These are phyloP conservation scores for Pogonocherus hispidulus DNA, from an alignment of 2,888 invertebrate species.

Conservation along the genomic window DNA sequence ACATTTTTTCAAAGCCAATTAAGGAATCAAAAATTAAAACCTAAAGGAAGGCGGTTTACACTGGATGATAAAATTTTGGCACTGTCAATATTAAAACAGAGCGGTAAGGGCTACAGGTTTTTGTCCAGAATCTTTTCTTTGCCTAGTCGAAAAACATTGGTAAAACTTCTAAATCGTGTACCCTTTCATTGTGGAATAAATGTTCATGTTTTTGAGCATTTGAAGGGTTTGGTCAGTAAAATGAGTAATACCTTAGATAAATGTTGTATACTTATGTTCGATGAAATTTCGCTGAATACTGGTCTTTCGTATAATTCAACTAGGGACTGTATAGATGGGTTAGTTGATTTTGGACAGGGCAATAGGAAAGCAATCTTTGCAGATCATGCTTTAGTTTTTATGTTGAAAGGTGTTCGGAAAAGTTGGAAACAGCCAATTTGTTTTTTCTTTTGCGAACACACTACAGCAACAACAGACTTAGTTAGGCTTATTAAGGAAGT, in stretches of 20 bases:
- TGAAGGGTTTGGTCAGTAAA: no score
- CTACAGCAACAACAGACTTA: slow-evolving; percentile 36
- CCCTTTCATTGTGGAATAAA: not conserved
- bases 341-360: slow-evolving; percentile 42
- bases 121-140: slow-evolving; percentile 13
- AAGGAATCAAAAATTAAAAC: not conserved
- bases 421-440: slow-evolving; percentile 54
- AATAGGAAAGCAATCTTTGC: slow-evolving; percentile 40
- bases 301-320: slow-evolving; percentile 39
- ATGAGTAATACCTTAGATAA: no score
- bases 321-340: slow-evolving; percentile 40
- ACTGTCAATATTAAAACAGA: slow-evolving; percentile 43
- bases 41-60: slow-evolving; percentile 19
- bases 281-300: slow-evolving; percentile 46
- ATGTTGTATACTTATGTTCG: slow-evolving; percentile 45
- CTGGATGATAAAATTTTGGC: slow-evolving; percentile 30
- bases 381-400: slow-evolving; percentile 53
- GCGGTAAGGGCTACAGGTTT: slow-evolving; percentile 41
- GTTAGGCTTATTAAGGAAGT: slow-evolving; percentile 41
- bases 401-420: slow-evolving; percentile 46
- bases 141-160: not conserved
- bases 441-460: no score
- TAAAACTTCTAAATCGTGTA: not conserved
- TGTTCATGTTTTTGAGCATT: not conserved
- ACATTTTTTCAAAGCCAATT: not conserved